phyloP scores from a whole-genome alignment of 2,888 invertebrate species.

The Athrips mouffetella region DNA sequence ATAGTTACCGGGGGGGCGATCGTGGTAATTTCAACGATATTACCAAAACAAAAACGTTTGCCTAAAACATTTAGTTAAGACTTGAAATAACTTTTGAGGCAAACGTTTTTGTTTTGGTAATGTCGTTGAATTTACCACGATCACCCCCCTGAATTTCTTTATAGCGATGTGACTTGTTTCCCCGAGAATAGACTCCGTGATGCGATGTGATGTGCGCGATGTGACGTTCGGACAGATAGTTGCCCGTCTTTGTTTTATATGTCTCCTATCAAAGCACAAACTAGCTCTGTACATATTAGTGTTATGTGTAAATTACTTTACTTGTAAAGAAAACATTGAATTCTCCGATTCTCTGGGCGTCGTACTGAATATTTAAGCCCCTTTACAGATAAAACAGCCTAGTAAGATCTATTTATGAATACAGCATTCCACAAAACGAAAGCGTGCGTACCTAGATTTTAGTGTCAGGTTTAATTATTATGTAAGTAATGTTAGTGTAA shows the following conservation, averaged over 20 bases:
- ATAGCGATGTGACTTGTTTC: constrained; percentile 59
- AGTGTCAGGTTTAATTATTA: constrained; percentile 49
- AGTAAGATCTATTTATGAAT: constrained; percentile 65
- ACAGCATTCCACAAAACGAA: constrained; percentile 73
- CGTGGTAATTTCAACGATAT: no score
- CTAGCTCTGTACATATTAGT: constrained; percentile 74
- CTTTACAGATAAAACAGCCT: constrained; percentile 50
- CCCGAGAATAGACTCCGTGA: constrained; percentile 39
- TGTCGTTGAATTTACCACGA: no score
- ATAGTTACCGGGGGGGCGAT: no score
- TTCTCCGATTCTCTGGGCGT: constrained; percentile 63
- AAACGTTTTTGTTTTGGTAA: no score
- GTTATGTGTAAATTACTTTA: constrained; percentile 70
- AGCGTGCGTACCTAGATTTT: constrained; percentile 63
- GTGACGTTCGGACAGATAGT: constrained; percentile 24
- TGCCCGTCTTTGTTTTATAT: constrained; percentile 38
- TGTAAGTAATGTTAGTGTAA: constrained; percentile 56
- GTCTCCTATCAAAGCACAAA: constrained; percentile 71
- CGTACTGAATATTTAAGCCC: constrained; percentile 69
- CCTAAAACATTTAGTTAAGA: no score
- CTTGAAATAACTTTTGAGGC: no score
- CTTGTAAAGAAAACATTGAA: constrained; percentile 71
- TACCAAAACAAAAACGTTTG: no score
- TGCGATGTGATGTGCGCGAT: constrained; percentile 33
- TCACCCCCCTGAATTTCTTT: constrained; percentile 50